Percentiles rank a stretch among this genome's conserved stretches.
These are phyloP conservation scores for Alaudala cheleensis DNA, from an alignment of 2,113 vertebrate genomes.

Conservation along the genomic window DNA sequence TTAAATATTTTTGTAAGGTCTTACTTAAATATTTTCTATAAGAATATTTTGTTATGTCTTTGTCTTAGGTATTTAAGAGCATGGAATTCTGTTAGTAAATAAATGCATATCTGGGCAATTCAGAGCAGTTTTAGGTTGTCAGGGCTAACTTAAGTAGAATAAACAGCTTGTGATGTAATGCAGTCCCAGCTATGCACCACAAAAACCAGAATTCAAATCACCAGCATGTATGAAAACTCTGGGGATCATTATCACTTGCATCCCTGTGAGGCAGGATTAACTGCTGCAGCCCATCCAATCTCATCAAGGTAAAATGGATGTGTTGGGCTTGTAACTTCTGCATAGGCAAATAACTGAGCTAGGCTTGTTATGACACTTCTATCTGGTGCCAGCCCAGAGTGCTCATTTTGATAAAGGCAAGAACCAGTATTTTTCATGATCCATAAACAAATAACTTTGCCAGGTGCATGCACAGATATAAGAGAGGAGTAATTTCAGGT, in stretches of 20 bases:
- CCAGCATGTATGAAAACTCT: not conserved
- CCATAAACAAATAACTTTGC: not conserved
- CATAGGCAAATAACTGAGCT: not conserved
- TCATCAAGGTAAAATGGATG: not conserved
- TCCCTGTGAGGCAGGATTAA: not conserved
- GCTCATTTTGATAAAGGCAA: not conserved
- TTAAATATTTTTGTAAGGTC: not conserved
- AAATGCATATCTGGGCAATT: not conserved
- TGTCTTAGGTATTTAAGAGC: not conserved
- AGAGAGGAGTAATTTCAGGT: not conserved
- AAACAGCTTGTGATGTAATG: not conserved
- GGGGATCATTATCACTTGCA: not conserved
- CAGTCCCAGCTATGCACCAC: not conserved
- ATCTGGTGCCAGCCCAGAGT: not conserved
- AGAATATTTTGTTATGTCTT: not conserved
- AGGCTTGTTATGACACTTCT: not conserved
- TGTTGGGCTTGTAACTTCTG: not conserved
- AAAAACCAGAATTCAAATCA: not conserved
- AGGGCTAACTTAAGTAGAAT: not conserved
- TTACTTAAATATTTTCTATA: not conserved
- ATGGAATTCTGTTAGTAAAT: not conserved
- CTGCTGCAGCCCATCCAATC: not conserved
- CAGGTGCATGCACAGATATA: fast-evolving
- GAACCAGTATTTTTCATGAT: not conserved
- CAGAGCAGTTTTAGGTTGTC: not conserved